A percentile compares a stretch with the other conserved stretches of the same genome.
phyloP scores from a whole-genome alignment of 2,113 vertebrate genomes.

The Dicrurus megarhynchus region DNA sequence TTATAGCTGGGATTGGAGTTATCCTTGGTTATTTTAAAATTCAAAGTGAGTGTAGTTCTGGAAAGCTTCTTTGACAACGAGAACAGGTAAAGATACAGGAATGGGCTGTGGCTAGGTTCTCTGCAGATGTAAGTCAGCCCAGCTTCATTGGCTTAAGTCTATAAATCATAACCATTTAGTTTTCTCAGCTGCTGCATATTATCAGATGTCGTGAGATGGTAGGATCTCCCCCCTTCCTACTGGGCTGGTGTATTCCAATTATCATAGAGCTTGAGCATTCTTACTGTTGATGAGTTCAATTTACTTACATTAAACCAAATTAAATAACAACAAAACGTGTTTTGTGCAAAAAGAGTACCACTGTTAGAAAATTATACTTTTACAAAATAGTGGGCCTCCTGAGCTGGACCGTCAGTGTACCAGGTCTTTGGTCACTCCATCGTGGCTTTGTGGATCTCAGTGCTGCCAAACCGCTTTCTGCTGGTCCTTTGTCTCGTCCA shows the following conservation, averaged over 20 bases:
- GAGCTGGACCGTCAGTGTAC: background rate
- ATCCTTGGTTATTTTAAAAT: background rate
- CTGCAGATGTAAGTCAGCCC: background rate
- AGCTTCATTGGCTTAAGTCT: background rate
- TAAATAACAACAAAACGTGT: background rate
- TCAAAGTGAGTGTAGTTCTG: background rate
- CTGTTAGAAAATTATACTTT: background rate
- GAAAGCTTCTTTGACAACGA: background rate
- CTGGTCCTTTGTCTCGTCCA: background rate
- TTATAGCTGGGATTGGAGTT: background rate
- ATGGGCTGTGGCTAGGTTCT: background rate
- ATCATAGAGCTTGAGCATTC: background rate
- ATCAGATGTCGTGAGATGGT: background rate
- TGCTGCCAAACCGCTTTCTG: background rate
- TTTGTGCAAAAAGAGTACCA: background rate
- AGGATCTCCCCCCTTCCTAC: background rate
- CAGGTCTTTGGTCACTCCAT: background rate
- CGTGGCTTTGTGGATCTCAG: background rate
- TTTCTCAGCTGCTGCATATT: background rate
- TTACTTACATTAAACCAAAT: background rate
- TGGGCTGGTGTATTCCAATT: background rate
- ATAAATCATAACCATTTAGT: background rate
- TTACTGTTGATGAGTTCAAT: background rate
- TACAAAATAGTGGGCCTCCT: background rate
- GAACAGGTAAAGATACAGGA: background rate